Evolutionary conservation across 2,113 vertebrate species (phyloP), one percentile per base, ranked within the genome.

Genomic region (Oryzias javanicus): DNA sequence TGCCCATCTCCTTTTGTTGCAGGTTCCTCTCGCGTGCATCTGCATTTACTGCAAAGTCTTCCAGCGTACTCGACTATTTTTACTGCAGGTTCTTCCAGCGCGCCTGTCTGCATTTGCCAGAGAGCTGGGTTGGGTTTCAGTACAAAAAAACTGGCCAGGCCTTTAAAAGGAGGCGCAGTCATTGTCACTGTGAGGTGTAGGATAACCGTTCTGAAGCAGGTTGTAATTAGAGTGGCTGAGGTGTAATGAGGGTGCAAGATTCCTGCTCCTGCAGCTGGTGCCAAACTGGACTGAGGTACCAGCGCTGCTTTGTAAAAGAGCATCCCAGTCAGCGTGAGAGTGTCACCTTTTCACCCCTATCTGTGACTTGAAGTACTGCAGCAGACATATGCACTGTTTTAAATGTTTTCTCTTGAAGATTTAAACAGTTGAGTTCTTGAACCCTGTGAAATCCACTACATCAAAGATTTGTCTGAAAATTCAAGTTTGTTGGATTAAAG

Each of bases 211-310:
- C 91, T 90, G 90, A 85, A 93, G 89, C 88, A 91, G 86, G 84
- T 91, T 92, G 92, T 93, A 93, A 93, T 93, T 93, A 92, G 90
- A 92, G 91, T 90, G 90, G 87, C 85, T 81, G 85, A 86, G 86
- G 81, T 92, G 92, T 92, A 93, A 93, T 93, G 91, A 92, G 89
- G 91, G 91, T 92, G 90, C 91, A 90, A 89, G 89, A 92, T 93
- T 93, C 89, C 91, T 71, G 79, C 83, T 77, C 67, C 64, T 62
- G 85, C 74, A 74, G 62, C 82, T 55, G n/a, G 72, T 90, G 91
- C 90, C 91, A 92, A 88, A 82, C 84, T 75, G 83, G 86, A 89
- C 85, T 57, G 15, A 54, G 79, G 70, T 81, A 62, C 76, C 53
- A 75, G 73, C 78, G 86, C 77, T 68, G 72, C 77, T 40, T 42